Evolutionary conservation across 2,888 invertebrate genomes (phyloP), one percentile per base, ranked within the genome.

Genomic region (Zygaena filipendulae): DNA sequence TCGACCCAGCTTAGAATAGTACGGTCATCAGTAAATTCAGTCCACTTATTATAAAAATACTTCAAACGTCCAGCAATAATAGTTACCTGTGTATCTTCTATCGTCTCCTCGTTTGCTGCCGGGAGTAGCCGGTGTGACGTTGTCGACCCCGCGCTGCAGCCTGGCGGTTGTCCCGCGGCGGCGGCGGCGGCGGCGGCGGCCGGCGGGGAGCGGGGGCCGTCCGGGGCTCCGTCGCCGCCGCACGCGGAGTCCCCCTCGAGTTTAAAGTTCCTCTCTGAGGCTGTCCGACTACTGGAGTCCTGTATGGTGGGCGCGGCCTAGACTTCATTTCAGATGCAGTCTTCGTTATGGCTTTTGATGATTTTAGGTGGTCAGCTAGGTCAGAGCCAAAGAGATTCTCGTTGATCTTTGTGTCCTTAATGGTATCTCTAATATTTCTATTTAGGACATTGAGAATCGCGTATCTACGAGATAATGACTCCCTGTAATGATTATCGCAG

Each of bases 401-500:
- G 13, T 36, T 33, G 3, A 33, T 27, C 13, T 23, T 26, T 7
- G 29, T 30, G 19, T 28, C 25, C 14, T 35, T 35, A 6, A 30
- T 2, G 2, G 21, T 27, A 3, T 35, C 38, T 23, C 25, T 10
- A 8, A 11, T 29, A n/a, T 33, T n/a, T 28, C 30, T 36, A 25
- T 18, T 33, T 12, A 33, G 8, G 11, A 26, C 14, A 16, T 36
- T 36, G 4, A 36, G 4, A 10, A 25, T 11, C 4, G 34, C 32
- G 8, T 16, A 35, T 14, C 34, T 11, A n/a, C 35, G 13, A 4
- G 35, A 27, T n/a, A 18, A 16, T 6, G 35, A 33, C 19, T 37
- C 36, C 23, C 27, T 34, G 14, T 30, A 32, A 9, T 37, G 33
- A 6, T 4, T 22, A 7, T 39, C 38, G 18, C 41, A 41, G 3